A percentile compares a stretch with the other conserved stretches of the same genome.
These are phyloP conservation scores for Actenoides hombroni DNA, from an alignment of 2,113 vertebrate genomes.

Conservation along the genomic window DNA sequence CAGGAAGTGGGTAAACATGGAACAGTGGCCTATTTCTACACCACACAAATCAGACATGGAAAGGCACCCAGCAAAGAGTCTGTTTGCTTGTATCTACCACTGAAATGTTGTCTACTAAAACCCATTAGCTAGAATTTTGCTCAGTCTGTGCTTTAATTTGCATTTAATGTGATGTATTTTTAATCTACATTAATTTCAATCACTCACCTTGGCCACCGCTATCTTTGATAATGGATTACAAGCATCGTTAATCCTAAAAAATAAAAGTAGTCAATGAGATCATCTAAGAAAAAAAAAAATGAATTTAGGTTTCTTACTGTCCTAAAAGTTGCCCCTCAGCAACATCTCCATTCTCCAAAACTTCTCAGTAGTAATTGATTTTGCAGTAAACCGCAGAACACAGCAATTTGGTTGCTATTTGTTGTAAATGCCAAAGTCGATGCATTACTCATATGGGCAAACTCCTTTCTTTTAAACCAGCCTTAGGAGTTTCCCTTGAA, in stretches of 20 bases:
- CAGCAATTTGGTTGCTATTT: background rate
- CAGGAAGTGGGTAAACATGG: background rate
- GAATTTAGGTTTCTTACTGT: background rate
- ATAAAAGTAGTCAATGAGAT: background rate
- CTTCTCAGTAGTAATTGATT: slow-evolving; percentile 36
- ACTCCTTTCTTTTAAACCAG: background rate
- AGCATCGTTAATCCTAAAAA: background rate
- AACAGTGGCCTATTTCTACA: background rate
- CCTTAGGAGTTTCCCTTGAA: background rate
- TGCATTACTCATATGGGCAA: background rate
- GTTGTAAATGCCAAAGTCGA: background rate
- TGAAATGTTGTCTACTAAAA: background rate
- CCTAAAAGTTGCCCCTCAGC: background rate
- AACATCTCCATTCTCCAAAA: background rate
- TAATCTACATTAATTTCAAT: background rate
- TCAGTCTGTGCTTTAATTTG: background rate
- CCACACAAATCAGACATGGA: background rate
- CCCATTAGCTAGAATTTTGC: background rate
- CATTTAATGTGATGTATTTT: background rate
- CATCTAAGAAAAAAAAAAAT: slow-evolving; percentile 4
- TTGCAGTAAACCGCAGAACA: slow-evolving; percentile 1
- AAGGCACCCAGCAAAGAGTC: background rate
- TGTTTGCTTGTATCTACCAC: background rate
- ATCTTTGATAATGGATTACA: background rate
- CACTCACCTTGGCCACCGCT: background rate